phyloP scores from a whole-genome alignment of 2,888 invertebrate species.

The Rhabditoides inermis region DNA sequence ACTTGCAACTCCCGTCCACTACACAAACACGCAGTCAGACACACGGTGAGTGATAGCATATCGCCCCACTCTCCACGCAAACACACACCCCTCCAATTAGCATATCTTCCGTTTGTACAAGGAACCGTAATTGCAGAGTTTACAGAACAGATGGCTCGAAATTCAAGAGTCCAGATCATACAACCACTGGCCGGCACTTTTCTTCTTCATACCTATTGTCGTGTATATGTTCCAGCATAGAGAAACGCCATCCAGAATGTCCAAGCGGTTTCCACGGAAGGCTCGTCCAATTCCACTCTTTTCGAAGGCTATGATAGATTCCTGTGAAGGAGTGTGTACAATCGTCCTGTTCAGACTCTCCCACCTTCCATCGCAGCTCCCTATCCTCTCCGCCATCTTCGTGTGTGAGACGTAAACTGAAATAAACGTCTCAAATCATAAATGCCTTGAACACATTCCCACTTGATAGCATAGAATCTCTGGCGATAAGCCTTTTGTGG shows the following conservation, averaged over 20 bases:
- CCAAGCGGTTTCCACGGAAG: slow-evolving; percentile 37
- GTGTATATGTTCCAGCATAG: slow-evolving; percentile 50
- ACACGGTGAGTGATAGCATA: too few species aligned
- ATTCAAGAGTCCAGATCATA: too few species aligned
- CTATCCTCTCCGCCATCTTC: slow-evolving; percentile 31
- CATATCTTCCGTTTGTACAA: not conserved
- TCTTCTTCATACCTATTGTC: slow-evolving; percentile 46
- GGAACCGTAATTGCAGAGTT: not conserved
- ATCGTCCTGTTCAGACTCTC: slow-evolving; percentile 38
- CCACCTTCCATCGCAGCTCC: slow-evolving; percentile 42
- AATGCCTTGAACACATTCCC: slow-evolving; percentile 4
- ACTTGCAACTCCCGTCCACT: too few species aligned
- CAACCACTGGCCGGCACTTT: too few species aligned
- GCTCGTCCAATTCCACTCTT: slow-evolving; percentile 18
- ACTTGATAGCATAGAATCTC: slow-evolving; percentile 47
- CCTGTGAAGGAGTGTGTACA: slow-evolving; percentile 7
- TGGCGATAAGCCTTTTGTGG: slow-evolving; percentile 40
- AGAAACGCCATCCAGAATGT: slow-evolving; percentile 49
- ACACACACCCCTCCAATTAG: not conserved
- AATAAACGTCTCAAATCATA: not conserved
- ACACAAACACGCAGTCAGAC: too few species aligned
- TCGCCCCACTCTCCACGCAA: too few species aligned
- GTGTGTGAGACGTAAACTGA: slow-evolving; percentile 33
- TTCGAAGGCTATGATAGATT: not conserved
- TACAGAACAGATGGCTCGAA: too few species aligned